Percentiles rank a stretch among this genome's conserved stretches.
Evolutionary conservation across 2,113 vertebrate genomes (phyloP).

Genomic region (Boulengeromyrus knoepffleri): DNA sequence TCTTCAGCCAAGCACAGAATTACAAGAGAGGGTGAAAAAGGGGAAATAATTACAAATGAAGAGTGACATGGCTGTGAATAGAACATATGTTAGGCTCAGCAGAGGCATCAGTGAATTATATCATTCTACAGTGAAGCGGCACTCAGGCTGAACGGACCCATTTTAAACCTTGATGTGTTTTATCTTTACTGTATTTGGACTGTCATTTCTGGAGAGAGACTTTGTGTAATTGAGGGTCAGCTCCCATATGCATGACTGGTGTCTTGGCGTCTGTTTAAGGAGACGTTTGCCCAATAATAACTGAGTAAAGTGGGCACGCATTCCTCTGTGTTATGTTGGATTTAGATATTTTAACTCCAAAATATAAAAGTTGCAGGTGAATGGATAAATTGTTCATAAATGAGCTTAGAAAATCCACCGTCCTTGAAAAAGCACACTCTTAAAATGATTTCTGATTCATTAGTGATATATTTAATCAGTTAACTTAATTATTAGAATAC

Average conservation of each 20-base stretch:
- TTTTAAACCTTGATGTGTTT: constrained; percentile 94
- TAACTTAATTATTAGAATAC: neutral
- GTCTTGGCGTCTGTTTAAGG: constrained; percentile 52
- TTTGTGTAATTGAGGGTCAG: constrained; percentile 86
- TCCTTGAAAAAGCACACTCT: neutral
- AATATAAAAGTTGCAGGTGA: neutral
- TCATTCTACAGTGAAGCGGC: constrained; percentile 79
- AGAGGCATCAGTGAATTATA: constrained; percentile 76
- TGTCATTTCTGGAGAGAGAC: constrained; percentile 81
- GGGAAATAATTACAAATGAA: constrained; percentile 89
- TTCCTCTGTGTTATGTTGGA: neutral
- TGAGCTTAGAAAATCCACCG: neutral
- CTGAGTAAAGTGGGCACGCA: neutral
- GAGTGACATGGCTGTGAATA: constrained; percentile 84
- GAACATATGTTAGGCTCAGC: constrained; percentile 87
- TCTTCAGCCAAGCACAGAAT: constrained; percentile 76
- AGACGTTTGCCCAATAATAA: neutral
- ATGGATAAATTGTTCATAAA: neutral
- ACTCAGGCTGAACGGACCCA: constrained; percentile 89
- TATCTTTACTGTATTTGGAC: constrained; percentile 80
- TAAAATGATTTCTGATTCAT: neutral
- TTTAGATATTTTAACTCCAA: neutral
- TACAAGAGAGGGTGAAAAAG: constrained; percentile 65
- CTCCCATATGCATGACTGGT: constrained; percentile 77
- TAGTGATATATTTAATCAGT: neutral